phyloP scores from a whole-genome alignment of 2,888 invertebrate genomes.

The Oxytorus armatus region DNA sequence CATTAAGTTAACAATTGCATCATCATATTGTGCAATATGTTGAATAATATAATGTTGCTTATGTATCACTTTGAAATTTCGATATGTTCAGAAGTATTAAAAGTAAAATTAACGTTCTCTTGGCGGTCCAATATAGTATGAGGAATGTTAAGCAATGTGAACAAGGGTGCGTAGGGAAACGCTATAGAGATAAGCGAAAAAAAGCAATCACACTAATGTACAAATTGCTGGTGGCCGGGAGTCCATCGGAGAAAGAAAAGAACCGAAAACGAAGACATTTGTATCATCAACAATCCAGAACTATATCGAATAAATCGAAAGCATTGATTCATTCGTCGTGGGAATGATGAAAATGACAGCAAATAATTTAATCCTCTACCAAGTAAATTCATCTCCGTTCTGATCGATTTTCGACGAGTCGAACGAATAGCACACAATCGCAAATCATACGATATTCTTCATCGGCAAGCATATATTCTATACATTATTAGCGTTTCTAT shows the following conservation, averaged over 20 bases:
- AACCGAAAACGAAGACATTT: conserved; percentile 13
- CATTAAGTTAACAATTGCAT: no score
- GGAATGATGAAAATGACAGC: conserved; percentile 4
- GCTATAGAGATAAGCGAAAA: background rate
- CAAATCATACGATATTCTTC: conserved; percentile 31
- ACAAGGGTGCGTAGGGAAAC: background rate
- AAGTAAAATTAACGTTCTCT: background rate
- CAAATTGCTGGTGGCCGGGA: background rate
- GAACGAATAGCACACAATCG: conserved; percentile 14
- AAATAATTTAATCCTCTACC: conserved; percentile 9
- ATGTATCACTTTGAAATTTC: no score
- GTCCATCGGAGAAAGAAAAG: conserved; percentile 30
- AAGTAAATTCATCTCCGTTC: background rate
- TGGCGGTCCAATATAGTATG: background rate
- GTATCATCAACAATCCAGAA: conserved; percentile 3
- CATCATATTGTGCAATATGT: no score
- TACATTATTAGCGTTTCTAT: background rate
- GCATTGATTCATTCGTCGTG: conserved; percentile 16
- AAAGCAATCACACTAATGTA: background rate
- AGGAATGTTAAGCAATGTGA: background rate
- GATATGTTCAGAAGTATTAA: no score
- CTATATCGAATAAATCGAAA: conserved; percentile 25
- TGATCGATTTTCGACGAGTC: conserved; percentile 13
- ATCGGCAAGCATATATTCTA: conserved; percentile 1
- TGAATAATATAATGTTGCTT: no score